These are phyloP conservation scores for Papilio gigon DNA, from an alignment of 2,888 invertebrate species.

Conservation along the genomic window DNA sequence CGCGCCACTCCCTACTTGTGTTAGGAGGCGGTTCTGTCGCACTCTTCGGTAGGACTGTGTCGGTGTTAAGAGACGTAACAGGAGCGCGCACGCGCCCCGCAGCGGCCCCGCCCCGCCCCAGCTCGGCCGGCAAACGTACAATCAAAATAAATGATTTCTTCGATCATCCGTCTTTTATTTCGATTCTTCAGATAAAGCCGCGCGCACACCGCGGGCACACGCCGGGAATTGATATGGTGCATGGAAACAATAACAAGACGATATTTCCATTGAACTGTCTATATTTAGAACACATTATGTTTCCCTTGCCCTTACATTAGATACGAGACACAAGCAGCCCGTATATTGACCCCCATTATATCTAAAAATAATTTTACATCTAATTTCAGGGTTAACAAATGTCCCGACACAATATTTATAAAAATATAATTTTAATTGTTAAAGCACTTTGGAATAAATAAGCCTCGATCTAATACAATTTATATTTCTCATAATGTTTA, in stretches of 20 bases:
- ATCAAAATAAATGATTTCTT: slow-evolving; percentile 58
- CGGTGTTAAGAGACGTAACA: slow-evolving; percentile 37
- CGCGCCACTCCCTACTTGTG: not conserved
- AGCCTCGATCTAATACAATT: not conserved
- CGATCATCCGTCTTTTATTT: slow-evolving; percentile 47
- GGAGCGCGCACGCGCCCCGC: slow-evolving; percentile 45
- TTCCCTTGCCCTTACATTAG: slow-evolving; percentile 2
- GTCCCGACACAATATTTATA: not conserved
- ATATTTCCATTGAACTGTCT: not conserved
- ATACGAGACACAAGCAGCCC: not conserved
- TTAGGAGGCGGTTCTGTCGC: not conserved
- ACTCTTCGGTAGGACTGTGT: slow-evolving; percentile 29
- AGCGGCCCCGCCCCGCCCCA: slow-evolving; percentile 45
- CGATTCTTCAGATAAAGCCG: too few relatives aligned
- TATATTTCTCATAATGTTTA: not conserved
- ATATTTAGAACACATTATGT: not conserved
- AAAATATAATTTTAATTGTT: not conserved
- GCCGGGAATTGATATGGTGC: too few relatives aligned
- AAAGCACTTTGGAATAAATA: not conserved
- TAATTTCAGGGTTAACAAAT: not conserved
- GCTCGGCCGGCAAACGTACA: slow-evolving; percentile 55
- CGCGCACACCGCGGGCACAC: too few relatives aligned
- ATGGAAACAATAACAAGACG: not conserved
- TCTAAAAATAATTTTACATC: not conserved
- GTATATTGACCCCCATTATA: not conserved